These are phyloP conservation scores for Paragorgia papillata DNA, from an alignment of 92 coral and sea anemone genomes.

Conservation along the genomic window DNA sequence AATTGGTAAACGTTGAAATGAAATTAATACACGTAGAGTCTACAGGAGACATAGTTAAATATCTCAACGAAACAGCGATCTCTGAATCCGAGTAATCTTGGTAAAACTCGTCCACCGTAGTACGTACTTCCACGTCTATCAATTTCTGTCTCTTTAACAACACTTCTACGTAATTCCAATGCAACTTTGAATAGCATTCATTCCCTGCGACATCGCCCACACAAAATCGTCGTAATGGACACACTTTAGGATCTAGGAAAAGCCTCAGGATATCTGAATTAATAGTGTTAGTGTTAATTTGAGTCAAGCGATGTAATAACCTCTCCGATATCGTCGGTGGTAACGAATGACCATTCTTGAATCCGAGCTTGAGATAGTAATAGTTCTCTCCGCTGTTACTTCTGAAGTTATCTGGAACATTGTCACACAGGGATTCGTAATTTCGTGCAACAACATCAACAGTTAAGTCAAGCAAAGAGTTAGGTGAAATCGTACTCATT, in stretches of 20 bases:
- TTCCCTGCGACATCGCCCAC: conserved; percentile 7
- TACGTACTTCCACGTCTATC: not conserved
- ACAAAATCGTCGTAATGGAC: conserved; percentile 3
- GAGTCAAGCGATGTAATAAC: not conserved
- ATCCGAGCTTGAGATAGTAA: not conserved
- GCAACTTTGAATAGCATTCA: not conserved
- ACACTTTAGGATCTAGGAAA: not conserved
- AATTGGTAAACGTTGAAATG: conserved; percentile 6
- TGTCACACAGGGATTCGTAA: not conserved
- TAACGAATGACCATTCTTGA: not conserved
- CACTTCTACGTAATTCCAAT: not conserved
- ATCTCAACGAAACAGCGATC: conserved; percentile 4
- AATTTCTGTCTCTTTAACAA: conserved; percentile 1
- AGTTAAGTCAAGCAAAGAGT: conserved; percentile 1
- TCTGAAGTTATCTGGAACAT: not conserved
- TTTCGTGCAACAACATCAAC: conserved; percentile 1
- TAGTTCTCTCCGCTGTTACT: not conserved
- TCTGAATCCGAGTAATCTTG: conserved; percentile 5
- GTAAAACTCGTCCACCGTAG: not conserved
- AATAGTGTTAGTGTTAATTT: not conserved
- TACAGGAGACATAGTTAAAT: not conserved
- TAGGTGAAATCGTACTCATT: conserved; percentile 26
- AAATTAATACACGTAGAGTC: not conserved
- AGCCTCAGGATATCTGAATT: conserved; percentile 4
- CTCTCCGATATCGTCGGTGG: conserved; percentile 10